A percentile compares a stretch with the other conserved stretches of the same genome.
These are phyloP conservation scores for Clivina fossor DNA, from an alignment of 2,888 invertebrate genomes.

Conservation along the genomic window DNA sequence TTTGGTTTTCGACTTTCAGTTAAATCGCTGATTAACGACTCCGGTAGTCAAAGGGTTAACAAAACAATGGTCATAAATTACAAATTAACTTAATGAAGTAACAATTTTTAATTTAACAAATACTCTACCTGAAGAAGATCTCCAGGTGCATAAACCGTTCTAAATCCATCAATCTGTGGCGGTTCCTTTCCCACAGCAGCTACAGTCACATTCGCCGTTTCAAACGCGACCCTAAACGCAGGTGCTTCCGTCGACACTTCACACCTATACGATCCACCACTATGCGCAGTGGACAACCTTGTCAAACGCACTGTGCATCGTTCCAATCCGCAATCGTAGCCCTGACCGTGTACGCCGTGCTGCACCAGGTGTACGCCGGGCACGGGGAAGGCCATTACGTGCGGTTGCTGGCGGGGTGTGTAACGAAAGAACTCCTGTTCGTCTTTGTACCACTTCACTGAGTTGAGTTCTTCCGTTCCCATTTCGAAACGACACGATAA, in stretches of 20 bases:
- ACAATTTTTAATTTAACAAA: too few relatives aligned
- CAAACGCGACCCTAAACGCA: conserved; percentile 59
- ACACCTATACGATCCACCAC: conserved; percentile 61
- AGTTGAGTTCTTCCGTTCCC: conserved; percentile 50
- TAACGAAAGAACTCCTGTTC: conserved; percentile 48
- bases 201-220: conserved; percentile 61
- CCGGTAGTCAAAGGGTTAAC: too few relatives aligned
- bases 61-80: too few relatives aligned
- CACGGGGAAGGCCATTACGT: conserved; percentile 49
- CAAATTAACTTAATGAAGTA: too few relatives aligned
- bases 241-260: conserved; percentile 66
- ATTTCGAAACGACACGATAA: conserved; percentile 51
- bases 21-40: too few relatives aligned
- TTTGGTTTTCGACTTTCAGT: too few relatives aligned
- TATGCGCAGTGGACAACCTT: conserved; percentile 50
- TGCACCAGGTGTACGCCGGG: conserved; percentile 51
- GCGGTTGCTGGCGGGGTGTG: conserved; percentile 47
- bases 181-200: conserved; percentile 51
- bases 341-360: too few relatives aligned
- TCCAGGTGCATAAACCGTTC: conserved; percentile 46
- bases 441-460: conserved; percentile 52
- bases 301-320: conserved; percentile 51
- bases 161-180: conserved; percentile 48
- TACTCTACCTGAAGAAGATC: conserved; percentile 47
- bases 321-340: too few relatives aligned